Evolutionary conservation across 1,140 invertebrate species (phyloP), one percentile per base, ranked within the genome.

Genomic region (Acromyrmex heyeri): DNA sequence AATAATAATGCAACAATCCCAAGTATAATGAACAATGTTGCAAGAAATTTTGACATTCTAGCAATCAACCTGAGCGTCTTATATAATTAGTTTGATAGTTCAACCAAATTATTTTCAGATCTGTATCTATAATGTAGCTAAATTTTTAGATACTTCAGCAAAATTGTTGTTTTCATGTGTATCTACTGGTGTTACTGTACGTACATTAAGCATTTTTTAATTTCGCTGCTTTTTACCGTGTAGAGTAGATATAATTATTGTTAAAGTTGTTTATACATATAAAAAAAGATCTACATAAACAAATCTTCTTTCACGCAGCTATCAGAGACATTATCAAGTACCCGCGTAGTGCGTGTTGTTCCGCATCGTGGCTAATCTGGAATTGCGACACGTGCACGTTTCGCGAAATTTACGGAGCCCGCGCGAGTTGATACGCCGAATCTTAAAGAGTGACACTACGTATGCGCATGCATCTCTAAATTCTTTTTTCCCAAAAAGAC

Each of bases 391-490:
- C 86, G 88, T 70, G 89, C 91, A 88, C 55, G 82, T 70, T 69
- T 90, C 88, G 88, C 86, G 64, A 88, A 90, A 90, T 90, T 90
- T 90, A 90, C 81, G 59, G 86, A 75, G 67, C 62, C 27, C 64
- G 48, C 48, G 73, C 85, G 67, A 30, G 44, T 78, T 85, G 90
- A 91, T 91, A 91, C 87, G 67, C 86, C 79, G 88, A 91, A 89
- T 91, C 90, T 91, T 83, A 83, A 91, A 88, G 86, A 88, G 73
- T 78, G 61, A 69, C 88, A 81, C 48, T 30, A 21, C 72, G 78
- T 62, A 77, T 69, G 81, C 73, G 21, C 61, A 77, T 64, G 75
- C 85, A 59, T 73, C 61, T 79, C 55, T 59, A 77, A 77, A 72
- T 79, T 61, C 67, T 34, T 55, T 77, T 30, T 67, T 67, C 44